These are phyloP conservation scores for Cremastinae sp. DNA, from an alignment of 2,888 invertebrate genomes.

Conservation along the genomic window DNA sequence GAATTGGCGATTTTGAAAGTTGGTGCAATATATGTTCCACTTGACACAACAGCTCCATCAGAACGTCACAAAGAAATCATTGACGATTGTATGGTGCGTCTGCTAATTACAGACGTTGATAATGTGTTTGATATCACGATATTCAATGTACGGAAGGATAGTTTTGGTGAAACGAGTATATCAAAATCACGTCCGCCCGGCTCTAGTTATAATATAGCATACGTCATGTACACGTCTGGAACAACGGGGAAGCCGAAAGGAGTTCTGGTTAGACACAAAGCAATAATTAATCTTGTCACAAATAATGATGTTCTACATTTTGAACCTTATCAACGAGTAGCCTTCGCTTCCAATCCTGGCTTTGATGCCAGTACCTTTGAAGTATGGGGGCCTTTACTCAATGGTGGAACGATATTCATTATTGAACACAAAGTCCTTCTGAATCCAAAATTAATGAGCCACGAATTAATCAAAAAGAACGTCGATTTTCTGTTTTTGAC, in stretches of 20 bases:
- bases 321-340: background rate
- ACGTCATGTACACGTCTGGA: constrained; percentile 20
- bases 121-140: constrained; percentile 2
- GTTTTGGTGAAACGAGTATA: background rate
- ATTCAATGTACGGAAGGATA: background rate
- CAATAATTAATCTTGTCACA: background rate
- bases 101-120: constrained; percentile 7
- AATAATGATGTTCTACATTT: background rate
- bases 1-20: constrained; percentile 21
- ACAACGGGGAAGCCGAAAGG: constrained; percentile 18
- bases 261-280: constrained; percentile 11
- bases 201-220: background rate
- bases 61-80: constrained; percentile 19
- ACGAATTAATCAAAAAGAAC: background rate
- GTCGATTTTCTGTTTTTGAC: constrained; percentile 3
- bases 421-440: background rate
- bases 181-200: background rate
- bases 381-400: constrained; percentile 13
- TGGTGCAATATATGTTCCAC: constrained; percentile 15
- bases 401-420: constrained; percentile 15
- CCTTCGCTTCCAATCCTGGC: constrained; percentile 3
- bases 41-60: background rate
- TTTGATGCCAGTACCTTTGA: constrained; percentile 29
- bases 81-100: background rate
- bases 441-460: background rate